Evolutionary conservation across 2,797 vertebrate species (phyloP).

Genomic region (Heliangelus exortis): DNA sequence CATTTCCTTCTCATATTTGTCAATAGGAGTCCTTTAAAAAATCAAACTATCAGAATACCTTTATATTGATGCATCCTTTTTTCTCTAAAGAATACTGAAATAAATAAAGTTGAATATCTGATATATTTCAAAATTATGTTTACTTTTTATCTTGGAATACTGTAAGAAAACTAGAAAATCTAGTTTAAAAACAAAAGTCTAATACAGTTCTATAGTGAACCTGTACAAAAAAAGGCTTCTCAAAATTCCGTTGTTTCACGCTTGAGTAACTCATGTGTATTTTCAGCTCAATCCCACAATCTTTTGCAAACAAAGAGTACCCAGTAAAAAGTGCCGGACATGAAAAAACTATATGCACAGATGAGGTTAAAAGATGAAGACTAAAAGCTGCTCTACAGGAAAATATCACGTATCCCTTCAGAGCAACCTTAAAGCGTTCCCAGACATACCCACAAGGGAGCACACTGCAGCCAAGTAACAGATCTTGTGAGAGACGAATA

Average conservation of each 20-base stretch:
- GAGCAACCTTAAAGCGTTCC: conserved; percentile 35
- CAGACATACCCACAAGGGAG: conserved; percentile 77
- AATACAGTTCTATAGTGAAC: background rate
- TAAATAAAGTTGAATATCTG: background rate
- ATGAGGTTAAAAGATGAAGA: background rate
- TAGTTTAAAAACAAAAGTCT: background rate
- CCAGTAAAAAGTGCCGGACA: background rate
- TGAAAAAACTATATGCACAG: background rate
- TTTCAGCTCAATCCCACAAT: background rate
- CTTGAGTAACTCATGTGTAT: background rate
- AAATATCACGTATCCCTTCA: background rate
- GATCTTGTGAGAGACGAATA: background rate
- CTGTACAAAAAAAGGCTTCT: background rate
- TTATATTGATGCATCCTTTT: background rate
- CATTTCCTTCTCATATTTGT: background rate
- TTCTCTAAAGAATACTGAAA: background rate
- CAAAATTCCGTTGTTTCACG: background rate
- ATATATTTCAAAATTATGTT: background rate
- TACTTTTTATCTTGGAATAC: background rate
- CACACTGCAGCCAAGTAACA: conserved; percentile 69
- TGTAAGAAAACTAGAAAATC: background rate
- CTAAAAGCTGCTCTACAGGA: background rate
- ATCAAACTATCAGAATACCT: background rate
- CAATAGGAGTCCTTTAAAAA: background rate
- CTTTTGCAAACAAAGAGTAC: background rate